These are phyloP conservation scores for Gerosis bhagava DNA, from an alignment of 2,888 invertebrate species.

Conservation along the genomic window DNA sequence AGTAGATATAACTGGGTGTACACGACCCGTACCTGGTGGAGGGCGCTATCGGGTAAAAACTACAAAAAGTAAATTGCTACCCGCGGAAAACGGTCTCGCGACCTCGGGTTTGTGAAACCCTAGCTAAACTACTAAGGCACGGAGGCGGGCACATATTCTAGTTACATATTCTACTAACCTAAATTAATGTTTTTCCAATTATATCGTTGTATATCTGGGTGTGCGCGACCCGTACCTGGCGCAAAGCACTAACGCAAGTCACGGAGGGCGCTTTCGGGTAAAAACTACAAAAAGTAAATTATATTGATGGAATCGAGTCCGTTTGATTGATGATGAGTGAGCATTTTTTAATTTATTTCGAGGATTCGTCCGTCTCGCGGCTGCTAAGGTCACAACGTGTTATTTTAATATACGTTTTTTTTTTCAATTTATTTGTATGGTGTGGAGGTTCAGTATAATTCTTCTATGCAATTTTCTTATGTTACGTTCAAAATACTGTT, in stretches of 20 bases:
- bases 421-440: constrained; percentile 9
- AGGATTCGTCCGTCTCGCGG: constrained; percentile 60
- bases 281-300: constrained; percentile 81
- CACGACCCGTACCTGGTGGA: constrained; percentile 73
- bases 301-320: constrained; percentile 80
- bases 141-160: too few species aligned
- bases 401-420: constrained; percentile 15
- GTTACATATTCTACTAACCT: too few species aligned
- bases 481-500: too few species aligned
- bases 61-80: constrained; percentile 81
- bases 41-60: constrained; percentile 77
- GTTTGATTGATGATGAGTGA: constrained; percentile 81
- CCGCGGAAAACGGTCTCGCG: too few species aligned
- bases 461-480: too few species aligned
- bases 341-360: constrained; percentile 80
- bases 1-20: too few species aligned
- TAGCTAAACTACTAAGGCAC: too few species aligned
- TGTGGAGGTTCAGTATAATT: constrained; percentile 17
- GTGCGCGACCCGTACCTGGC: constrained; percentile 73
- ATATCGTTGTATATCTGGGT: constrained; percentile 9
- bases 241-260: constrained; percentile 64
- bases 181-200: too few species aligned
- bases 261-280: constrained; percentile 75
- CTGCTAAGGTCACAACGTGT: constrained; percentile 54
- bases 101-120: too few species aligned